These are phyloP conservation scores for Mesoligia furuncula DNA, from an alignment of 2,888 invertebrate species.

Conservation along the genomic window DNA sequence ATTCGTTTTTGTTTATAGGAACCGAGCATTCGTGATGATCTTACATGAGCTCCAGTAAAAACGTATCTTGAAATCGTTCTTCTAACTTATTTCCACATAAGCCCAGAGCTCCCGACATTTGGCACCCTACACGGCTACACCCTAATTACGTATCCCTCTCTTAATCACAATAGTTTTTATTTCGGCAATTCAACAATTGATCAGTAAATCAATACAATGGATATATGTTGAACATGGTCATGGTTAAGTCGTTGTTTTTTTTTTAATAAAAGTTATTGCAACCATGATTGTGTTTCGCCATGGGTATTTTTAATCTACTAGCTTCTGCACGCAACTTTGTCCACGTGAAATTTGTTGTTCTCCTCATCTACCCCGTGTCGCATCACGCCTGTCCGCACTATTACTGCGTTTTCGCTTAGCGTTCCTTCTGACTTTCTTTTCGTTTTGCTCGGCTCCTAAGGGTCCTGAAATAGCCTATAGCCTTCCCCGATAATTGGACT, in stretches of 20 bases:
- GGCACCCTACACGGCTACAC: slow-evolving; percentile 14
- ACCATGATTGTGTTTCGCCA: not conserved
- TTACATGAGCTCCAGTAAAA: not conserved
- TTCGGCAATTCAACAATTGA: not conserved
- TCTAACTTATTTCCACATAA: not conserved
- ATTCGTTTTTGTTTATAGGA: not conserved
- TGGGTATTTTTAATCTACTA: not conserved
- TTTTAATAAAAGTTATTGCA: not conserved
- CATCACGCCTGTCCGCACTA: not conserved
- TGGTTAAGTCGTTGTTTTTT: not conserved
- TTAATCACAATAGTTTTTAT: too few species aligned
- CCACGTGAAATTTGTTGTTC: not conserved
- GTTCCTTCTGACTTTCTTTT: not conserved
- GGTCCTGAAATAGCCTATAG: not conserved
- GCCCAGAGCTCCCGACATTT: not conserved
- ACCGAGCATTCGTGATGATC: not conserved
- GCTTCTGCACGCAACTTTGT: not conserved
- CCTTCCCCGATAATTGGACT: not conserved
- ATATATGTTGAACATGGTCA: not conserved
- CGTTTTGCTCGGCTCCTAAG: not conserved
- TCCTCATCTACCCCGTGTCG: not conserved
- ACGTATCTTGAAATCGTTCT: not conserved
- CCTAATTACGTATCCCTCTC: slow-evolving; percentile 21
- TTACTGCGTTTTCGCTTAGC: not conserved
- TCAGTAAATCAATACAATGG: not conserved